Conservation (phyloP, 2,113 vertebrate species). For the Malurus alboscapulatus region DNA sequence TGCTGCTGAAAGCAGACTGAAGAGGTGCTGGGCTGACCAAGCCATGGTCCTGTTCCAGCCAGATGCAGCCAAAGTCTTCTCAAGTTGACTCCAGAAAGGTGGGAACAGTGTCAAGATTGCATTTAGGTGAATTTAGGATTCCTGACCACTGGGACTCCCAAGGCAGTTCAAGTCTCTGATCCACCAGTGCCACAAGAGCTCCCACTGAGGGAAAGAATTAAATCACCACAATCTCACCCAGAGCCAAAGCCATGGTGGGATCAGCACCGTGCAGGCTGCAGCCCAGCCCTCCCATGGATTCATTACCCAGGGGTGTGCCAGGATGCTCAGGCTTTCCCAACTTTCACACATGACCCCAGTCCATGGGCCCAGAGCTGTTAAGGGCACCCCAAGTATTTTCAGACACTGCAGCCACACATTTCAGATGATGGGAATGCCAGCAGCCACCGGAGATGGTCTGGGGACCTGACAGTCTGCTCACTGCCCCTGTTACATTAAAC, state of each 20-base stretch:
- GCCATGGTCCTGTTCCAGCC: not conserved
- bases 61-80: not conserved
- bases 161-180: not conserved
- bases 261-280: fast-evolving
- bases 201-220: not conserved
- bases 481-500: not conserved
- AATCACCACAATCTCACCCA: not conserved
- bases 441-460: fast-evolving
- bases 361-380: fast-evolving
- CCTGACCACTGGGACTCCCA: not conserved
- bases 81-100: not conserved
- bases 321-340: not conserved
- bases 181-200: not conserved
- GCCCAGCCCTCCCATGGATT: not conserved
- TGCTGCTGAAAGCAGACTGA: not conserved
- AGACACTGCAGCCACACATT: not conserved
- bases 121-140: not conserved
- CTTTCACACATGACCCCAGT: fast-evolving
- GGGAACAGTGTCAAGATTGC: fast-evolving
- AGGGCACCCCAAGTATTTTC: not conserved
- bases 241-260: fast-evolving
- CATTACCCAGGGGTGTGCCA: not conserved
- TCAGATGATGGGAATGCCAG: fast-evolving
- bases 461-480: not conserved
- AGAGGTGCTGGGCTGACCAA: not conserved